Conservation (phyloP, 2,888 invertebrate species). For the Zeuzera pyrina region DNA sequence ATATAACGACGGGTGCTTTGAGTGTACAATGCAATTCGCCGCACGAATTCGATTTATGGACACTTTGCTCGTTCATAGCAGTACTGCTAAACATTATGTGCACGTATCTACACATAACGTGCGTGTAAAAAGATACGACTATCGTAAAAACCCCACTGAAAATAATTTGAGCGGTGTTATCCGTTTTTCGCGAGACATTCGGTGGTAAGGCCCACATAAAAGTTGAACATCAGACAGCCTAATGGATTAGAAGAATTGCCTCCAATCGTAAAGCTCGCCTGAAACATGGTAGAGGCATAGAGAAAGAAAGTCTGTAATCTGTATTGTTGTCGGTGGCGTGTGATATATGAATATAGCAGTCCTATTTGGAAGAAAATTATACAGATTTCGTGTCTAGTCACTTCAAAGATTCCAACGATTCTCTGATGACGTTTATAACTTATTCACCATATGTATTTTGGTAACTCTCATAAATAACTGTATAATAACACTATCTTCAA, state of each 20-base stretch:
- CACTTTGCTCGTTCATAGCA: conserved; percentile 48
- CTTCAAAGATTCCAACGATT: conserved; percentile 20
- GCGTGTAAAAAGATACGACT: conserved; percentile 70
- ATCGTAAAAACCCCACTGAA: conserved; percentile 67
- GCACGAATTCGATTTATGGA: conserved; percentile 65
- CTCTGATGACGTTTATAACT: too few relatives aligned
- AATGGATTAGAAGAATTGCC: conserved; percentile 71
- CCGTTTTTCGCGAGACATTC: conserved; percentile 64
- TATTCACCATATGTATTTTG: too few relatives aligned
- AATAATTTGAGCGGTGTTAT: conserved; percentile 69
- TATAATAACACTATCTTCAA: too few relatives aligned
- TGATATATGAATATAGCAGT: conserved; percentile 32
- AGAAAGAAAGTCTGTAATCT: conserved; percentile 43
- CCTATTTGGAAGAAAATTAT: conserved; percentile 25
- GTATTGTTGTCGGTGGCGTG: conserved; percentile 32
- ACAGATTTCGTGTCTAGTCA: conserved; percentile 24
- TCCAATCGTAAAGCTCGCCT: conserved; percentile 53
- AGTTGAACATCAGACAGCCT: conserved; percentile 63
- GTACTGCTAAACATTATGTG: conserved; percentile 62
- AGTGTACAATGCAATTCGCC: conserved; percentile 40
- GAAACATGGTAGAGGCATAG: conserved; percentile 45
- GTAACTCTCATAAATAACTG: too few relatives aligned
- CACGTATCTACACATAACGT: conserved; percentile 64
- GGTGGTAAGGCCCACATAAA: conserved; percentile 65
- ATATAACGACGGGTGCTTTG: too few relatives aligned